Base-by-base conservation (phyloP, 2,888 invertebrate genomes). In the Leptothorax acervorum region DNA sequence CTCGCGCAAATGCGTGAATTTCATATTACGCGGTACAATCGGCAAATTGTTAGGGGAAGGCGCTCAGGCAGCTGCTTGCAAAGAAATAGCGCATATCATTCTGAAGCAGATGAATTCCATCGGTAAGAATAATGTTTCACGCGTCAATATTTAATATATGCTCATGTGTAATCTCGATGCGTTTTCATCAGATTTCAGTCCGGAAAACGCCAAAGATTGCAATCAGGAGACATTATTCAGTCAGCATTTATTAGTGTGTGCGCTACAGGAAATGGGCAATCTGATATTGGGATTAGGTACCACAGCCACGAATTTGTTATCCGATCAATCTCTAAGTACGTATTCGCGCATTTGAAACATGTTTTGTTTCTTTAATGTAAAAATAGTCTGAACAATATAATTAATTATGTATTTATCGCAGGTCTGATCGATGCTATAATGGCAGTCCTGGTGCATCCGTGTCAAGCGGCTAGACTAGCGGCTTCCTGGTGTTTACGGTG, bases 11-110 rank as follows among this genome's bases (percentile, higher is more conserved):
- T 99, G 99, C 95, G 98, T 99, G 85, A 98, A 98, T 94, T 99
- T 99, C 95, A 98, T 99, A 89, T 95, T 99, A 81, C 96, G 99
- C 71, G 97, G 98, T 86, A 97, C 99, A 0, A 96, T 99, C 55
- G 99, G 99, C 0, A 98, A 98, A 94, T 97, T 99, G 97, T 96
- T 99, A 35, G 98, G 99, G 0, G 99, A 99, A 95, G 99, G 99
- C 92, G 99, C 99, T 11, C 99, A 99, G 95, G 97, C 98, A 48
- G 97, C 98, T 0, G 99, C 99, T 0, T 98, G 98, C 93, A 98
- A 99, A 93, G 99, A 99, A 95, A 97, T 99, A 78, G 97, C 98
- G 88, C 97, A 97, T 89, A 97, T 99, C 79, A 97, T 99, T 81
- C 97, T 98, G 62, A 98, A 98, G 93, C 99, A 99, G 95, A 99